phyloP scores from a whole-genome alignment of 2,113 vertebrate genomes.

The Scatophagus argus region DNA sequence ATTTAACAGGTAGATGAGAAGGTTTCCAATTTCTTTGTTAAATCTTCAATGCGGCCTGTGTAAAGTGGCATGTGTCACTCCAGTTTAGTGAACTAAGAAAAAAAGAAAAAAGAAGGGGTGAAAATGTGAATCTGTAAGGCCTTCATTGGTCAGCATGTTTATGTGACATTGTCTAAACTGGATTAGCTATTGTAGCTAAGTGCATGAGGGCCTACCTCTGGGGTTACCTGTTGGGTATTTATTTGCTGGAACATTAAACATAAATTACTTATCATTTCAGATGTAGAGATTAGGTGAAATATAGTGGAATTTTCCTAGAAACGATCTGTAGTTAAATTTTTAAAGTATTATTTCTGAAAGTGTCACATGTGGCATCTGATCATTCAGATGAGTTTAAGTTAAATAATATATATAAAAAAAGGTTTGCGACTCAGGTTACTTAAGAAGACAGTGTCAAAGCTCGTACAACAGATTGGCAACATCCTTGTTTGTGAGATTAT shows the following conservation, averaged over 20 bases:
- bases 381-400: background rate
- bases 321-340: background rate
- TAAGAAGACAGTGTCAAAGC: background rate
- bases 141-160: too few species aligned
- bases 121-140: background rate
- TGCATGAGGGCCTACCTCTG: background rate
- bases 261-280: background rate
- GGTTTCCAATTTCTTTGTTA: background rate
- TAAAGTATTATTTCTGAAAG: background rate
- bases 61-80: background rate
- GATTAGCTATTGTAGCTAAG: background rate
- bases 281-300: background rate
- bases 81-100: background rate
- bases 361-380: background rate
- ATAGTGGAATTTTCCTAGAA: background rate
- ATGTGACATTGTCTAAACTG: too few species aligned
- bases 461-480: slow-evolving; percentile 29
- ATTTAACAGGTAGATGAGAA: too few species aligned
- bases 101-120: background rate
- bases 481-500: slow-evolving; percentile 42
- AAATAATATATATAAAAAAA: background rate
- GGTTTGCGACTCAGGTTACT: background rate
- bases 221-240: background rate
- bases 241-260: background rate
- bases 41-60: slow-evolving; percentile 1